Conservation (phyloP, 23 tunicate species). For the Pegea sp. region DNA sequence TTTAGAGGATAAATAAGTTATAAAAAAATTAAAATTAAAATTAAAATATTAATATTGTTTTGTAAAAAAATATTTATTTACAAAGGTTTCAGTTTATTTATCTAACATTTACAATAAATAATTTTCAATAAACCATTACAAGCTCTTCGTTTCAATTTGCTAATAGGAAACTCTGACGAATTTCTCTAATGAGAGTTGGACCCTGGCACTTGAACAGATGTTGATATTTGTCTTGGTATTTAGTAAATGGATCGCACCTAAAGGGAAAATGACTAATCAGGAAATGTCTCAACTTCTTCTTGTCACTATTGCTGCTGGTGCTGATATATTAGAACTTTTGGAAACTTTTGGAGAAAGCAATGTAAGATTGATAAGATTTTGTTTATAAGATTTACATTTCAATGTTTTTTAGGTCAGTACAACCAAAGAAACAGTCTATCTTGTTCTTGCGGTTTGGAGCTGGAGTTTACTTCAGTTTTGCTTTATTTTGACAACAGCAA, state of each 20-base stretch:
- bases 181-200: constrained; percentile 41
- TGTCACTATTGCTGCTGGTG: constrained; percentile 70
- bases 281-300: constrained; percentile 51
- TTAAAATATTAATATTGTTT: background rate
- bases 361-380: constrained; percentile 7
- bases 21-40: background rate
- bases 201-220: constrained; percentile 60
- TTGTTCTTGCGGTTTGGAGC: constrained; percentile 27
- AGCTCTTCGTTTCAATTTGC: no score
- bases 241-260: constrained; percentile 83
- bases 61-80: background rate
- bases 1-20: no score
- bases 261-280: constrained; percentile 43
- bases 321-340: constrained; percentile 59
- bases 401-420: constrained; percentile 12
- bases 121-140: constrained; percentile 3
- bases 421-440: constrained; percentile 13
- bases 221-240: constrained; percentile 61
- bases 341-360: constrained; percentile 48
- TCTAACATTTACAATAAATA: background rate
- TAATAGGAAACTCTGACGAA: background rate
- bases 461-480: constrained; percentile 54
- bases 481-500: constrained; percentile 30
- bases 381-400: background rate
- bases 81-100: background rate